Evolutionary conservation across 2,888 invertebrate species (phyloP).

Genomic region (Melieria picta): DNA sequence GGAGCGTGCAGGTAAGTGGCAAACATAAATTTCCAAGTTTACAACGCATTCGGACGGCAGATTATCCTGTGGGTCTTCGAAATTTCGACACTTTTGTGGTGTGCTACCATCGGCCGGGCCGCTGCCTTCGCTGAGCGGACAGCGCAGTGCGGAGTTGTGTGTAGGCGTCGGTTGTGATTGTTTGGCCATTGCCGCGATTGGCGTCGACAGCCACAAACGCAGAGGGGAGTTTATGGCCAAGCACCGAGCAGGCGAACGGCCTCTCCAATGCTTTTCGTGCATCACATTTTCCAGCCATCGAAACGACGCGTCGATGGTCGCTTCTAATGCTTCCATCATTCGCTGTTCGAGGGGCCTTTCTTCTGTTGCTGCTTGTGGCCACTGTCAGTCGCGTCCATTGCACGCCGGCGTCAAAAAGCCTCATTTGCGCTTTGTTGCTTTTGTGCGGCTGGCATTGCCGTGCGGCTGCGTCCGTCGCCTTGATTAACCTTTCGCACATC

Average conservation of each 20-base stretch:
- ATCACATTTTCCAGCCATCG: too few relatives aligned
- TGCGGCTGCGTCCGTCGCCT: constrained; percentile 35
- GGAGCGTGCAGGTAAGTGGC: not conserved
- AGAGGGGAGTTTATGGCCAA: too few relatives aligned
- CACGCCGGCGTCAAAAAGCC: constrained; percentile 22
- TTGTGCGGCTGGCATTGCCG: not conserved
- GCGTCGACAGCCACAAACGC: too few relatives aligned
- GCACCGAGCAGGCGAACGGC: not conserved
- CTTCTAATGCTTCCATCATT: constrained; percentile 14
- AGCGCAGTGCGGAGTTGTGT: too few relatives aligned
- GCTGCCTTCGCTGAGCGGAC: too few relatives aligned
- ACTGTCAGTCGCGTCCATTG: too few relatives aligned
- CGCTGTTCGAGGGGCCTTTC: too few relatives aligned
- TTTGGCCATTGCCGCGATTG: too few relatives aligned
- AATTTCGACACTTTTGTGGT: constrained; percentile 36
- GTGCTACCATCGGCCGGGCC: too few relatives aligned
- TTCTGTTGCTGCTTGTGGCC: too few relatives aligned
- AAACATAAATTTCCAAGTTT: constrained; percentile 35
- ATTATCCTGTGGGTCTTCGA: constrained; percentile 35
- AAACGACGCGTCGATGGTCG: not conserved
- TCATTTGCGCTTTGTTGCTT: constrained; percentile 38
- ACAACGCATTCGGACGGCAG: constrained; percentile 11
- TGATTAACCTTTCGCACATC: constrained; percentile 57
- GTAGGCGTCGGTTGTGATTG: too few relatives aligned
- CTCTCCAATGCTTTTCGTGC: not conserved